Evolutionary conservation across 1,140 invertebrate genomes (phyloP), one percentile per base, ranked within the genome.

Genomic region (Rhagoletis pomonella): DNA sequence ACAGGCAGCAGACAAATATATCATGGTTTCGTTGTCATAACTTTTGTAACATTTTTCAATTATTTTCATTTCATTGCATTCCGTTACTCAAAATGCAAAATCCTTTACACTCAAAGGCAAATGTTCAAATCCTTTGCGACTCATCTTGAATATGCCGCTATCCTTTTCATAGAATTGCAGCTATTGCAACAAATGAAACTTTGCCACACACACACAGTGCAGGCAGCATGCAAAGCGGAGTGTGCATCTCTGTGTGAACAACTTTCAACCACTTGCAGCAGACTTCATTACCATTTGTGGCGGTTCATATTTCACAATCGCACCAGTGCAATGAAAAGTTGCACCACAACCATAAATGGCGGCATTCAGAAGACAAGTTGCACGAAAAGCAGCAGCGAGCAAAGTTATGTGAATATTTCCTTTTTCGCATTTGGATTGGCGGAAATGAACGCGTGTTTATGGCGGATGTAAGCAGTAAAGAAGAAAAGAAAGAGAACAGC

Each of bases 201-300:
- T 67, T 67, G 29, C 64, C 29, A 19, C 64, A 67, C 4, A 67
- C 29, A 29, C 29, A 29, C 1, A 29, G 0, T 29, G n/a, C 64
- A 67, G 39, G 9, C 58, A 12, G 58, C 6, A 59, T 59, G 58
- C n/a, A 62, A 12, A 62, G 17, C 1, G 60, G 9, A 67, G 29
- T 29, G 29, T 29, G 4, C 64, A 67, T 29, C n/a, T 29, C 29
- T 29, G 39, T 7, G 29, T 17, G 17, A 62, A 62, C n/a, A 67
- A 29, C 64, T 67, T 67, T 67, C 29, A 67, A 67, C 64, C 6
- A 19, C 6, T 67, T 4, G 29, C 64, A 19, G 64, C 9, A 29
- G 64, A 67, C 64, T 67, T 39, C 64, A 67, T 67, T 67, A 67
- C 64, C 64, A 67, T 67, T 67, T 67, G 64, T 67, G 64, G 64